A percentile compares a stretch with the other conserved stretches of the same genome.
Conservation (phyloP, 2,113 vertebrate genomes). For the Pangasianodon hypophthalmus region DNA sequence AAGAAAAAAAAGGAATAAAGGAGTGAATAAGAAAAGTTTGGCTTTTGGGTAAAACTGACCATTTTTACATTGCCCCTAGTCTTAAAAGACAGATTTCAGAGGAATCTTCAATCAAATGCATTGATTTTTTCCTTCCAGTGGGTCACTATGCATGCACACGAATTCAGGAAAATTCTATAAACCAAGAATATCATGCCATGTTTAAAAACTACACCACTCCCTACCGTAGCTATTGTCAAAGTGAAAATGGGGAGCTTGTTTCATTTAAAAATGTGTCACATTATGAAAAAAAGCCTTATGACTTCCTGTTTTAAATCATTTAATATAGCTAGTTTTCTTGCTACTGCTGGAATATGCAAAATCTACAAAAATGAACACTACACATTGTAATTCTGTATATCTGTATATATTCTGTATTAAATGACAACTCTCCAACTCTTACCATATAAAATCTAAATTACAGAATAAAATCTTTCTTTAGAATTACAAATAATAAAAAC, state of each 20-base stretch:
- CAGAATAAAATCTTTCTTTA: background rate
- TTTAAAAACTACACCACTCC: too few species aligned
- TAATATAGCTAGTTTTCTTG: background rate
- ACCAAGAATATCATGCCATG: background rate
- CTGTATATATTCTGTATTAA: too few species aligned
- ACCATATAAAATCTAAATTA: background rate
- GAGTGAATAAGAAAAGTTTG: background rate
- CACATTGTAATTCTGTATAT: background rate
- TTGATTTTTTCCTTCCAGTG: too few species aligned
- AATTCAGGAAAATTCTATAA: too few species aligned
- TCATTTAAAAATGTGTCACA: background rate
- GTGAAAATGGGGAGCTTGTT: background rate
- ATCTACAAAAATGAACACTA: background rate
- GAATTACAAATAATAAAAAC: background rate
- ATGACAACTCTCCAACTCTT: background rate
- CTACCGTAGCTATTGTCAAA: background rate
- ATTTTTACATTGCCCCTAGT: background rate
- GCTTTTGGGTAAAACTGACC: background rate
- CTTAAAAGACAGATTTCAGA: too few species aligned
- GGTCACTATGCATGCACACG: too few species aligned
- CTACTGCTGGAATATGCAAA: background rate
- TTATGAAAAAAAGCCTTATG: background rate
- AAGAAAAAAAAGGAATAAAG: background rate
- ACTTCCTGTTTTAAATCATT: background rate
- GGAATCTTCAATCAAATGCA: too few species aligned